phyloP scores from a whole-genome alignment of 1,140 invertebrate genomes.

The Ips nitidus region DNA sequence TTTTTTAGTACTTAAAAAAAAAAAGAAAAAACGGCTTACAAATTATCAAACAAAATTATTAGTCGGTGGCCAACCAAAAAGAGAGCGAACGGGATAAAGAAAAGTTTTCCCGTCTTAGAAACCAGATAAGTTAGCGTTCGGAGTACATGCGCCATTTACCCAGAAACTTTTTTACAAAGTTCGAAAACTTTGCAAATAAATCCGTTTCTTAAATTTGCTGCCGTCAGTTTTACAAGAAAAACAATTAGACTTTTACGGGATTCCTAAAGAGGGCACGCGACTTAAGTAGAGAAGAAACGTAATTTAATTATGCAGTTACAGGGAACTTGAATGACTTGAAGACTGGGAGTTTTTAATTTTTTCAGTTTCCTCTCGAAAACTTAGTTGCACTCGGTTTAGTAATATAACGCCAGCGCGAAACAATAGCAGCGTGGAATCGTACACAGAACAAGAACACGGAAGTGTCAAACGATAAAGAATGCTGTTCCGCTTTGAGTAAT shows the following conservation, averaged over 20 bases:
- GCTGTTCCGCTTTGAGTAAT: background rate
- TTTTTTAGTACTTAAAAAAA: no score
- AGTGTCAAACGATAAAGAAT: slow-evolving; percentile 2
- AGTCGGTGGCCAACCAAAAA: background rate
- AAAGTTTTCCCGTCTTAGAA: slow-evolving; percentile 3
- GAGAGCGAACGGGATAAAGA: background rate
- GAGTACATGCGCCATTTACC: slow-evolving; percentile 33
- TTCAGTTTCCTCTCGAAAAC: no score
- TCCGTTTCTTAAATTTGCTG: slow-evolving; percentile 35
- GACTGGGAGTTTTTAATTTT: no score
- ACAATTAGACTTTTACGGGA: slow-evolving; percentile 32
- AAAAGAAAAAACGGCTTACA: no score
- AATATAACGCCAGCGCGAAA: no score
- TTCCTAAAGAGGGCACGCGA: slow-evolving; percentile 9
- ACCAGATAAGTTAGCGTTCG: slow-evolving; percentile 19
- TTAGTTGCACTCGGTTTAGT: no score
- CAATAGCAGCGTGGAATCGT: background rate
- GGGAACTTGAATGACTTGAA: background rate
- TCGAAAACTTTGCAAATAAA: slow-evolving; percentile 31
- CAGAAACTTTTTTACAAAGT: slow-evolving; percentile 30
- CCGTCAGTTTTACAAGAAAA: slow-evolving; percentile 35
- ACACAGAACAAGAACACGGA: background rate
- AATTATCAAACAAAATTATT: no score
- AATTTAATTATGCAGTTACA: slow-evolving; percentile 21
- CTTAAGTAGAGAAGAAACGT: background rate